Percentiles rank a stretch among this genome's conserved stretches.
Conservation (phyloP, 2,113 vertebrate species). For the Meleagris gallopavo region DNA sequence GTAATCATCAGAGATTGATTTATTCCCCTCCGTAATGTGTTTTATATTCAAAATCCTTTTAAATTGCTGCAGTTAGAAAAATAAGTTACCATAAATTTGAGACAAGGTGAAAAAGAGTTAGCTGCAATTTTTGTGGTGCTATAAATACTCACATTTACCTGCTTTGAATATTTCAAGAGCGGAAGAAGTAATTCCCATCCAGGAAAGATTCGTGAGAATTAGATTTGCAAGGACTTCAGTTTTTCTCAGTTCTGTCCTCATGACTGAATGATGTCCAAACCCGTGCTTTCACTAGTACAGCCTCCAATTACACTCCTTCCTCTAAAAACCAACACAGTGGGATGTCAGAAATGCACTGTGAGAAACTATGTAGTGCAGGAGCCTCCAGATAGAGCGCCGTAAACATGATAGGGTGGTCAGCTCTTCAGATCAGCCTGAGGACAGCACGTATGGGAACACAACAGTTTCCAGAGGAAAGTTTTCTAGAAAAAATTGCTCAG, state of each 20-base stretch:
- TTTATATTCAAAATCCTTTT: slow-evolving; percentile 29
- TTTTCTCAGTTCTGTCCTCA: not conserved
- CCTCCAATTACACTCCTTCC: not conserved
- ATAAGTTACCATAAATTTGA: slow-evolving; percentile 29
- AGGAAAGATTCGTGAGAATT: not conserved
- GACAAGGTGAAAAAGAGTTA: not conserved
- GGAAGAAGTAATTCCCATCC: not conserved
- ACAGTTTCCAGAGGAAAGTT: not conserved
- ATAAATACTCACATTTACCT: slow-evolving; percentile 12
- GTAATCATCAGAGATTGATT: slow-evolving; percentile 13
- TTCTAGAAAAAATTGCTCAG: not conserved
- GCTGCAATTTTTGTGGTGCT: not conserved
- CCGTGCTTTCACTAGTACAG: not conserved
- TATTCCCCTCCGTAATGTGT: not conserved
- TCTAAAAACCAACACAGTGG: not conserved
- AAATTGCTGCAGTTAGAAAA: slow-evolving; percentile 51
- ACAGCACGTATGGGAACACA: not conserved
- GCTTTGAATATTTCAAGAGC: not conserved
- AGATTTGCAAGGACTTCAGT: not conserved
- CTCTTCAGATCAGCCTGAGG: not conserved
- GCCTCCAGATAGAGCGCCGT: rapidly evolving
- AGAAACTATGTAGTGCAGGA: not conserved
- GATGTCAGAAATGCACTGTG: not conserved
- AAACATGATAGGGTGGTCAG: rapidly evolving
- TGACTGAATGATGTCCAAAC: not conserved